Evolutionary conservation across 2,113 vertebrate genomes (phyloP), one percentile per base, ranked within the genome.

Genomic region (Odontophorus gujanensis): DNA sequence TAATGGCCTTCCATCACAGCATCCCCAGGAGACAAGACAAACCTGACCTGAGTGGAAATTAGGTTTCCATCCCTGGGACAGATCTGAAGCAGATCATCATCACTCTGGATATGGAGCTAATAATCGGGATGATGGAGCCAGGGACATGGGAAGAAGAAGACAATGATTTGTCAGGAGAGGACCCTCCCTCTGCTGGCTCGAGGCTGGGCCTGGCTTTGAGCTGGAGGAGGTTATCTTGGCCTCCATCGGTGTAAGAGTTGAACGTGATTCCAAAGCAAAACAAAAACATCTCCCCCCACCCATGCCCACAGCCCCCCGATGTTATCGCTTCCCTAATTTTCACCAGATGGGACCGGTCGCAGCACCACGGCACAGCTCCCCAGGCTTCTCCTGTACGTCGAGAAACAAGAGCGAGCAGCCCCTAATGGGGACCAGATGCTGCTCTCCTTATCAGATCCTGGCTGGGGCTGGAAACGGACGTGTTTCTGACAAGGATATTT

Each of bases 361-460:
- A 96, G 90, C 90, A 85, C 89, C 79, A 42, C 16, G 4, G 77
- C 34, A 8, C 90, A 50, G 81, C 63, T 83, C 87, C 63, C 65
- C 12, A 2, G 80, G 43, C 84, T 47, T 43, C 72, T 76, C 81
- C 51, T 1, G 8, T 92, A 66, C 3, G 1, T 83, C 58, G 68
- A 95, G 91, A 88, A 96, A 87, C 53, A 40, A 96, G 84, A 93
- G 84, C 2, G 1, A 81, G 71, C 85, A 71, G 88, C 58, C 55
- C 79, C 84, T 97, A 97, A 97, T 96, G 73, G 76, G 79, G 94
- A 96, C 89, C 97, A 97, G 96, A 96, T 96, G 97, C 94, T 81
- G 34, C 78, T 53, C 42, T 47, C 79, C 88, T 95, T 97, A 97
- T 97, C 97, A 96, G 96, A 97, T 95, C 90, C 83, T 93, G 96